Evolutionary conservation across 2,797 vertebrate genomes (phyloP).

Genomic region (Enteromius mattozi): DNA sequence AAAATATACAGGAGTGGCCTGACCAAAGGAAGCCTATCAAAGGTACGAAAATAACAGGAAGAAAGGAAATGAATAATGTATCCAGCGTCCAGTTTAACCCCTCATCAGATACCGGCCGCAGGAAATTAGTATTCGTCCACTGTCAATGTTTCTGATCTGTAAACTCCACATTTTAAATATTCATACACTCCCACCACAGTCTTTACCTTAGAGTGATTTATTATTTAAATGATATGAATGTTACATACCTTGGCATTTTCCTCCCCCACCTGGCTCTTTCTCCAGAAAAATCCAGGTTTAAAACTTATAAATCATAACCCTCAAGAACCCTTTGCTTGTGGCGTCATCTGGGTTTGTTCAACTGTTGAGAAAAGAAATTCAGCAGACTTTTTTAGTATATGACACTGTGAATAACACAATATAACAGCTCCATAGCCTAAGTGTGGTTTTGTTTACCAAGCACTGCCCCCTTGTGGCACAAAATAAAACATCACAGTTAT

Average conservation of each 20-base stretch:
- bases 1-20: slow-evolving; percentile 67
- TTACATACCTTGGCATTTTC: slow-evolving; percentile 77
- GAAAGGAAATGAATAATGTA: slow-evolving; percentile 82
- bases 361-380: slow-evolving; percentile 53
- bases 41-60: slow-evolving; percentile 73
- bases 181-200: slow-evolving; percentile 79
- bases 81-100: slow-evolving; percentile 82
- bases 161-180: slow-evolving; percentile 83
- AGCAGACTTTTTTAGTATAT: slow-evolving; percentile 42
- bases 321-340: slow-evolving; percentile 52
- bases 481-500: background rate
- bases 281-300: slow-evolving; percentile 59
- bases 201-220: slow-evolving; percentile 79
- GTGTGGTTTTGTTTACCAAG: slow-evolving; percentile 51
- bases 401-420: slow-evolving; percentile 15
- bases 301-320: too few relatives aligned
- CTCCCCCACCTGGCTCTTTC: slow-evolving; percentile 67
- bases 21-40: slow-evolving; percentile 69
- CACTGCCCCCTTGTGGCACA: slow-evolving; percentile 64
- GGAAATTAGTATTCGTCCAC: slow-evolving; percentile 83
- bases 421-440: background rate
- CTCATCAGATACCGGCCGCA: slow-evolving; percentile 78
- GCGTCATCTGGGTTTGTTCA: slow-evolving; percentile 52
- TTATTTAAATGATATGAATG: slow-evolving; percentile 86
- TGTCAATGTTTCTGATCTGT: slow-evolving; percentile 85